phyloP scores from a whole-genome alignment of 2,113 vertebrate genomes.

The Callorhinus ursinus region DNA sequence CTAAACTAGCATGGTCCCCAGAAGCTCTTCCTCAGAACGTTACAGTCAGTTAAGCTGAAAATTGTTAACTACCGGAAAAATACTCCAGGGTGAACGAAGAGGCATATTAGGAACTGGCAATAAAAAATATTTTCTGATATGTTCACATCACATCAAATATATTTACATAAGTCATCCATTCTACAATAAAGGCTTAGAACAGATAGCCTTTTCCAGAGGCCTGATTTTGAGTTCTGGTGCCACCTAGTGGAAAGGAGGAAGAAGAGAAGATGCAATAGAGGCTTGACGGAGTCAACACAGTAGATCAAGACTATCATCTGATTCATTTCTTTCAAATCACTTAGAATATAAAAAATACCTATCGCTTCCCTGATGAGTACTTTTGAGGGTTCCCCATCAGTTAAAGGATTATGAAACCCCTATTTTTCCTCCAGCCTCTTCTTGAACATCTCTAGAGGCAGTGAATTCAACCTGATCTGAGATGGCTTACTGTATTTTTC shows the following conservation, averaged over 20 bases:
- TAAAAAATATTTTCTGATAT: constrained; percentile 20
- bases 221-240: constrained; percentile 72
- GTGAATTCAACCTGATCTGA: background rate
- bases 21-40: background rate
- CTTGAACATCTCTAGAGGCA: background rate
- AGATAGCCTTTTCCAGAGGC: background rate
- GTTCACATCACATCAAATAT: background rate
- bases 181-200: background rate
- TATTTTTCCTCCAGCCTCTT: background rate
- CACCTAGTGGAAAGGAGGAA: constrained; percentile 68
- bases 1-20: background rate
- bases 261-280: background rate
- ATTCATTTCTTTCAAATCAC: background rate
- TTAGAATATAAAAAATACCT: background rate
- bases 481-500: background rate
- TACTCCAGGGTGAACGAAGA: background rate
- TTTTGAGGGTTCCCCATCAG: background rate
- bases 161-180: background rate
- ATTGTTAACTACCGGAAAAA: constrained; percentile 27
- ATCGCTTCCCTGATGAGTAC: background rate
- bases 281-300: background rate
- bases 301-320: background rate
- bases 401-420: background rate
- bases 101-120: background rate
- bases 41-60: constrained; percentile 40